Conservation (phyloP, 35 echinoderm and acorn worm genomes). For the Acanthaster planci region DNA sequence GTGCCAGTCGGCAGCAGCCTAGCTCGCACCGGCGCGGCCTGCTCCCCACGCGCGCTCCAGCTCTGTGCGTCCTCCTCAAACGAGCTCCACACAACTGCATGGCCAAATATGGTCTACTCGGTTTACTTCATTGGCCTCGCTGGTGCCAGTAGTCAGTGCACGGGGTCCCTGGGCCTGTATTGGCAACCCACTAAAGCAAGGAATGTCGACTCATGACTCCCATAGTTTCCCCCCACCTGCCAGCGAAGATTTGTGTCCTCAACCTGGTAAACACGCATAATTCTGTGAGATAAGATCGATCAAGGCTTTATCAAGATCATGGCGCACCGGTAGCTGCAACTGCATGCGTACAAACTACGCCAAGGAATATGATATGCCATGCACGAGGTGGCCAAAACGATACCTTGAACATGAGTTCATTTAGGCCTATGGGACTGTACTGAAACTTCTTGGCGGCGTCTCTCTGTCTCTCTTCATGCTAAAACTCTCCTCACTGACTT, state of each 20-base stretch:
- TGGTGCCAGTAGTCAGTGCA: no score
- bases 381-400: no score
- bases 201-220: not conserved
- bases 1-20: not conserved
- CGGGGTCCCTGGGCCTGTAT: no score
- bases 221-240: conserved; percentile 4
- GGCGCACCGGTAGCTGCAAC: no score
- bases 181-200: not conserved
- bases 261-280: conserved; percentile 7
- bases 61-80: not conserved
- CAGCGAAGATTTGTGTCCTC: conserved; percentile 9
- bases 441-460: no score
- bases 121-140: not conserved
- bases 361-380: no score
- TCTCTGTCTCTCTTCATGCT: no score
- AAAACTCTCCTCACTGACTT: no score
- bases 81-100: not conserved
- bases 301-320: no score
- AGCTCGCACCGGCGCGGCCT: not conserved
- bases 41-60: not conserved
- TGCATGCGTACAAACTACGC: no score
- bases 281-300: conserved; percentile 11
- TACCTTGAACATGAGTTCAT: no score
- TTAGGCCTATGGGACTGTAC: no score
- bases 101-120: conserved; percentile 21